Conservation (phyloP, 2,797 vertebrate species). For the Lophura swinhoii region DNA sequence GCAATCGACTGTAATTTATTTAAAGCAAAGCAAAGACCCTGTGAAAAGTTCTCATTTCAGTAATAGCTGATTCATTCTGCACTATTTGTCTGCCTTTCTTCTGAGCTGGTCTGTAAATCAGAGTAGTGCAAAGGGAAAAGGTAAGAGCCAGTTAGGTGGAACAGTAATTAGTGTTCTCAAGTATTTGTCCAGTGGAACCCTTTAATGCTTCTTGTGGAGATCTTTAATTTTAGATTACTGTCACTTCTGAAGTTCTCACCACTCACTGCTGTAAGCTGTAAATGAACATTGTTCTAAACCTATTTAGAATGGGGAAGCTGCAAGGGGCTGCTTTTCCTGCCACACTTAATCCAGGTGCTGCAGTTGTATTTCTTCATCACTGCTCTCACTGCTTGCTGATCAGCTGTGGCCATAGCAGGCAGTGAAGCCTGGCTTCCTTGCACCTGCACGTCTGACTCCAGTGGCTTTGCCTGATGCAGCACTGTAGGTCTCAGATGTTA, state of each 20-base stretch:
- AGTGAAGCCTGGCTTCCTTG: background rate
- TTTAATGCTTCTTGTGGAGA: background rate
- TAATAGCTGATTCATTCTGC: conserved; percentile 60
- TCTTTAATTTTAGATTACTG: conserved; percentile 42
- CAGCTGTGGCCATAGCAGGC: conserved; percentile 19
- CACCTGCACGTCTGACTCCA: background rate
- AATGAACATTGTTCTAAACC: conserved; percentile 46
- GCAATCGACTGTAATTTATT: conserved; percentile 21
- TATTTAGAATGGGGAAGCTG: conserved; percentile 50
- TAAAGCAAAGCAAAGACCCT: conserved; percentile 10
- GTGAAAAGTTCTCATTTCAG: conserved; percentile 52
- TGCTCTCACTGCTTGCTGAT: conserved; percentile 26
- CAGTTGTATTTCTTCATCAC: background rate
- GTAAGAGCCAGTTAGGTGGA: background rate
- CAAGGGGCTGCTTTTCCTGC: conserved; percentile 37
- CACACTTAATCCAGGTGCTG: background rate
- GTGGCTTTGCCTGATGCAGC: background rate
- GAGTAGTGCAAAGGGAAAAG: background rate
- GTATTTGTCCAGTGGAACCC: background rate
- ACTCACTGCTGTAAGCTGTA: background rate
- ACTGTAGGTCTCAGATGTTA: fast-evolving
- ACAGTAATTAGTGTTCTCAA: background rate
- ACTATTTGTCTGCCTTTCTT: conserved; percentile 50
- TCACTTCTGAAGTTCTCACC: conserved; percentile 5
- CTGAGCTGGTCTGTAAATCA: conserved; percentile 12